Evolutionary conservation across 2,888 invertebrate species (phyloP).

Genomic region (Xestoiulus laeticollis): DNA sequence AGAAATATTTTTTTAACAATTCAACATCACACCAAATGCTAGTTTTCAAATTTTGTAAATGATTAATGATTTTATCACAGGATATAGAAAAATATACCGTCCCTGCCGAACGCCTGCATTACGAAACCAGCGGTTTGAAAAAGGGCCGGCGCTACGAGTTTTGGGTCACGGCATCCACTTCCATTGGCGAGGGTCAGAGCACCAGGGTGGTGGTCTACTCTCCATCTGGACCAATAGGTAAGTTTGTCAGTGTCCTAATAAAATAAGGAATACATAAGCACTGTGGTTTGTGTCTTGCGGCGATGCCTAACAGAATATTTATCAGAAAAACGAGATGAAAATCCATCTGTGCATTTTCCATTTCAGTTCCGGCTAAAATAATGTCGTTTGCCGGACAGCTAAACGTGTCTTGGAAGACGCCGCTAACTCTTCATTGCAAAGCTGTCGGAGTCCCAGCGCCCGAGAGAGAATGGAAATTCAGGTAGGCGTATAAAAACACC

Average conservation of each 20-base stretch:
- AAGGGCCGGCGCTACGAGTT: conserved; percentile 60
- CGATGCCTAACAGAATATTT: no score
- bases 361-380: conserved; percentile 81
- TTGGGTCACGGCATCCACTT: conserved; percentile 63
- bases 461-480: conserved; percentile 52
- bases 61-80: conserved; percentile 55
- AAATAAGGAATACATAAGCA: no score
- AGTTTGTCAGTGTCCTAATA: background rate
- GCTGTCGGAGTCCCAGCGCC: conserved; percentile 80
- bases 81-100: conserved; percentile 57
- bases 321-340: no score
- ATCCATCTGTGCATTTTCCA: no score
- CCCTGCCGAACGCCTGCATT: conserved; percentile 58
- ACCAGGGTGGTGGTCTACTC: conserved; percentile 72
- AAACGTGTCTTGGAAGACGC: conserved; percentile 67
- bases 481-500: background rate
- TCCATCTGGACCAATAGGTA: conserved; percentile 61
- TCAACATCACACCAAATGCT: no score
- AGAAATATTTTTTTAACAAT: no score
- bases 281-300: no score
- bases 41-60: background rate
- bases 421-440: conserved; percentile 74
- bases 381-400: conserved; percentile 74
- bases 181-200: conserved; percentile 67
- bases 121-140: conserved; percentile 56